Base-by-base conservation (phyloP, 1,140 invertebrate genomes). In the Drosophila pseudoananassae region DNA sequence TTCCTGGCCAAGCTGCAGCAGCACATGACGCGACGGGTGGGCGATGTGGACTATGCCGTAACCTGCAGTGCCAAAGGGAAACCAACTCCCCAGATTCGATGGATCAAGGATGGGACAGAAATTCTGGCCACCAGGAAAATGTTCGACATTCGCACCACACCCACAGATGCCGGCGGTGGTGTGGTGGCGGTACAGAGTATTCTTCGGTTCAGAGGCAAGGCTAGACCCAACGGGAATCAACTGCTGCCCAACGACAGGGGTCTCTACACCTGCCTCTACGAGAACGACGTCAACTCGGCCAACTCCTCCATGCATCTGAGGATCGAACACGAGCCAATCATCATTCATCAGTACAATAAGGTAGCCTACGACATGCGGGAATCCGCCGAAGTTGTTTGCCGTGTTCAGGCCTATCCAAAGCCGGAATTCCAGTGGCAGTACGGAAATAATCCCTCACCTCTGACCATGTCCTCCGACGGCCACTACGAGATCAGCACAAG, bases 371-470 rank as follows among this genome's bases (percentile, higher is more conserved):
- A 98, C 92, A 70, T 97, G 1, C 92, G 94, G 14, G 97, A 98
- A 85, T 96, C 94, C 0, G 97, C 97, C 0, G 95, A 97, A 85
- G 95, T 98, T 4, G 93, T 95, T 4, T 98, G 98, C 90, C 94
- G 96, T 79, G 97, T 98, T 3, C 96, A 98, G 88, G 97, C 97
- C 0, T 98, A 97, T 92, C 98, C 97, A 0, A 96, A 96, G 78
- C 97, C 97, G 0, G 96, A 97, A 82, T 98, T 98, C 88, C 96
- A 98, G 78, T 98, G 97, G 97, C 96, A 94, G 69, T 97, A 94
- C 74, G 95, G 94, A 2, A 94, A 93, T 0, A 96, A 96, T 88
- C 92, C 93, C 0, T 94, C 95, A 0, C 95, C 95, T 0, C 91
- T 97, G 4, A 94, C 96, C 61, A 95, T 95, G 68, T 95, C 95